phyloP scores from a whole-genome alignment of 2,797 vertebrate species.

The Chrosomus eos region DNA sequence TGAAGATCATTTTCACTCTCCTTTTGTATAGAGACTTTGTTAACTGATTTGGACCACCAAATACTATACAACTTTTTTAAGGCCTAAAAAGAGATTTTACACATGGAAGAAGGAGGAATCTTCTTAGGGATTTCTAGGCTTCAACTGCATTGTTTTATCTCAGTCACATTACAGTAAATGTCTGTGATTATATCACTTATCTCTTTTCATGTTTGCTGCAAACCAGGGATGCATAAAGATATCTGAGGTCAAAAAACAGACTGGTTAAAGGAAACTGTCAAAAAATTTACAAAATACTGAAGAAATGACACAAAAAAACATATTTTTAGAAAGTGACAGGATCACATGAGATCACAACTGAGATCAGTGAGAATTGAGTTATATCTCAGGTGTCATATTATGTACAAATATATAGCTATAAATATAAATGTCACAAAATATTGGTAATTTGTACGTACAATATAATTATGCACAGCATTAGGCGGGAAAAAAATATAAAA shows the following conservation, averaged over 20 bases:
- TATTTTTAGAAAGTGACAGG: too few relatives aligned
- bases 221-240: background rate
- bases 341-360: background rate
- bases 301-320: too few relatives aligned
- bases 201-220: background rate
- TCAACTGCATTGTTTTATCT: background rate
- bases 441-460: too few relatives aligned
- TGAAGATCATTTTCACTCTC: constrained; percentile 14
- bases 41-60: background rate
- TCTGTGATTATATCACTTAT: background rate
- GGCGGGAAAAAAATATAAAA: background rate
- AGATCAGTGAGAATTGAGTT: background rate
- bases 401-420: background rate
- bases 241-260: background rate
- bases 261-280: background rate
- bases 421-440: background rate
- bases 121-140: background rate
- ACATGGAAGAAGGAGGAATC: background rate
- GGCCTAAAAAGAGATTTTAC: background rate
- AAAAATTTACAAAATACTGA: too few relatives aligned
- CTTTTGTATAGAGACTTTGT: constrained; percentile 14
- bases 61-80: background rate
- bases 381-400: background rate
- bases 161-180: background rate
- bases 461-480: background rate